Percentiles rank a stretch among this genome's conserved stretches.
phyloP scores from a whole-genome alignment of 2,888 invertebrate genomes.

The Macrophya annulata region DNA sequence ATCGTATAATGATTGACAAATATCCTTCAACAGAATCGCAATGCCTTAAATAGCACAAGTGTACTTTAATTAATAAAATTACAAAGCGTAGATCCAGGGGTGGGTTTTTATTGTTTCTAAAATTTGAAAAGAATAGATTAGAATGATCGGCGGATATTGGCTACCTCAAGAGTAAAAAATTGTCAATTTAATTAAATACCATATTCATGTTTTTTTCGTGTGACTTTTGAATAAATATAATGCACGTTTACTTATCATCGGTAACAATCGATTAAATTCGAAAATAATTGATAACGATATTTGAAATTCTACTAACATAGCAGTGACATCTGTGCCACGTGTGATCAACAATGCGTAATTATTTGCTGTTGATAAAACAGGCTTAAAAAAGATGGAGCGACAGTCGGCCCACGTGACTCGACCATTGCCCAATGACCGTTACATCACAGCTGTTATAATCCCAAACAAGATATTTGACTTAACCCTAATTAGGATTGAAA shows the following conservation, averaged over 20 bases:
- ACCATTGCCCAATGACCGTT: slow-evolving; percentile 22
- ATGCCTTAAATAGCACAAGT: not conserved
- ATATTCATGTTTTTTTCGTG: not conserved
- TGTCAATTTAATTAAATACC: not conserved
- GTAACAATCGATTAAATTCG: not conserved
- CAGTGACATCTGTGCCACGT: slow-evolving; percentile 25
- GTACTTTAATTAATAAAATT: not conserved
- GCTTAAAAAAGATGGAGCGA: slow-evolving; percentile 6
- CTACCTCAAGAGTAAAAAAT: not conserved
- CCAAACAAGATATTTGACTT: slow-evolving; percentile 48
- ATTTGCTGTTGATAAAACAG: slow-evolving; percentile 12
- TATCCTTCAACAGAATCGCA: not conserved
- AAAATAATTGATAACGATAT: not conserved
- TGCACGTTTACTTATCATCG: not conserved
- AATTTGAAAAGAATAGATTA: not conserved
- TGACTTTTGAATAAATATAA: not conserved
- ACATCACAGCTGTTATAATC: slow-evolving; percentile 36
- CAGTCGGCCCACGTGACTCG: slow-evolving; percentile 36
- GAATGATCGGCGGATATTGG: not conserved
- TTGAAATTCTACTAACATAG: not conserved
- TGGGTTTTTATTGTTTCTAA: not conserved
- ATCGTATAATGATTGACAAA: not conserved
- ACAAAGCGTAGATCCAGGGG: not conserved
- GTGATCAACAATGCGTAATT: not conserved
- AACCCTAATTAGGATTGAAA: slow-evolving; percentile 38